Conservation (phyloP, 2,797 vertebrate genomes). For the Danio tinwini region DNA sequence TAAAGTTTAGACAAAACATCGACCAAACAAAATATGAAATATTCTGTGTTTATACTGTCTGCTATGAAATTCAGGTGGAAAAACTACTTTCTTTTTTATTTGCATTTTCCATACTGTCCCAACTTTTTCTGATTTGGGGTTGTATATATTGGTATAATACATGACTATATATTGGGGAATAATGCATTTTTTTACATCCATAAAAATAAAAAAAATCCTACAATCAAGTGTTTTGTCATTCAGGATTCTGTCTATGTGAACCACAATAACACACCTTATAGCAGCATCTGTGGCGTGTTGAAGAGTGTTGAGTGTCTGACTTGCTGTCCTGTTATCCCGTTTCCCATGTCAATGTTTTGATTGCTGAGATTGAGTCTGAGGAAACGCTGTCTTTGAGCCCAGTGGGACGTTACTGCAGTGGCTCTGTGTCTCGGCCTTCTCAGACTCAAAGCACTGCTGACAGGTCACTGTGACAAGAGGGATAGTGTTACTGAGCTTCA, state of each 20-base stretch:
- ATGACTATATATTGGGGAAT: neutral
- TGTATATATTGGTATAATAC: neutral
- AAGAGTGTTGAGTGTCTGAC: neutral
- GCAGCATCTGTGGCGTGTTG: neutral
- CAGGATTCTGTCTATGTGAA: neutral
- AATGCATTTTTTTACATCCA: neutral
- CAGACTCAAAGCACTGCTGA: constrained; percentile 42
- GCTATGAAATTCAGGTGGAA: too few relatives aligned
- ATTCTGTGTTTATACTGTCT: too few relatives aligned
- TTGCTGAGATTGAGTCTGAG: constrained; percentile 21
- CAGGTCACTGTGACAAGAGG: constrained; percentile 50
- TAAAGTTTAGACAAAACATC: too few relatives aligned
- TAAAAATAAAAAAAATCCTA: neutral
- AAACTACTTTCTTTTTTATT: too few relatives aligned
- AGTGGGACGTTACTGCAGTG: constrained; percentile 3
- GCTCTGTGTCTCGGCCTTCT: constrained; percentile 32
- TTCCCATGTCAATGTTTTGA: constrained; percentile 15
- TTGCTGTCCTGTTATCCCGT: constrained; percentile 23
- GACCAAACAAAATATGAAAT: too few relatives aligned
- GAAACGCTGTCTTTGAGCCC: constrained; percentile 4
- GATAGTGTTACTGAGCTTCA: constrained; percentile 46
- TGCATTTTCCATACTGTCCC: too few relatives aligned
- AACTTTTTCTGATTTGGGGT: too few relatives aligned
- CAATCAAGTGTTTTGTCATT: neutral
- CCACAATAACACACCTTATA: neutral